Base-by-base conservation (phyloP, 2,797 vertebrate species). In the Anomalospiza imberbis region DNA sequence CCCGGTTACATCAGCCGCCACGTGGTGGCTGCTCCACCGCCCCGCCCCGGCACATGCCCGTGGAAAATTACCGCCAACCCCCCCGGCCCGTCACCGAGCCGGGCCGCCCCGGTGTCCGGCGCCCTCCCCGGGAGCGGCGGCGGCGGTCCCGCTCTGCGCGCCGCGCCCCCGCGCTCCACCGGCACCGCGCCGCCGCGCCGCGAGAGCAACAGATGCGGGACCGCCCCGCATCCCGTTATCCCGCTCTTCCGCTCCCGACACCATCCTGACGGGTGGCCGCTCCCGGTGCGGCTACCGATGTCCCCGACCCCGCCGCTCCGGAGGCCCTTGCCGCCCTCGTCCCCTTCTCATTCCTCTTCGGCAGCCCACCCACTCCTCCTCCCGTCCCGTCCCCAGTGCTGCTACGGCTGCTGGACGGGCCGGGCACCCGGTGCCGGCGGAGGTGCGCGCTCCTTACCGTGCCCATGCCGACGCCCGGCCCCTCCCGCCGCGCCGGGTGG, bases 1-100 rank as follows among this genome's bases (percentile, higher is more conserved):
- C 70, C 76, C 81, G 76, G 97, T 97, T 97, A 97, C 97, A 98
- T 97, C 97, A 97, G 96, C 96, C 95, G 97, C 97, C 97, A 97
- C 97, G 96, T 97, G 97, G 96, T 95, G 91, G 51, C 90, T 87
- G 89, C 85, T 94, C 85, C 50, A 62, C 89, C 86, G 89, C 95
- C 95, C 97, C 96, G 94, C 97, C 95, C 95, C 95, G 89, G 93
- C 88, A 95, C 96, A 96, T 93, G 96, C 94, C 74, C 89, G 97
- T 97, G 97, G 97, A 98, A 97, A 97, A 96, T 97, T 97, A 97
- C 96, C 84, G 94, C 86, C 86, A 72, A 70, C 93, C 77, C 74
- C 86, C 91, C 91, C 75, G 77, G 79, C 88, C 96, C 89, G 93
- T 54, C 85, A 88, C 77, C 93, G 60, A 89, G 71, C 86, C 92